phyloP scores from a whole-genome alignment of 2,113 vertebrate genomes.

The Dipodomys spectabilis region DNA sequence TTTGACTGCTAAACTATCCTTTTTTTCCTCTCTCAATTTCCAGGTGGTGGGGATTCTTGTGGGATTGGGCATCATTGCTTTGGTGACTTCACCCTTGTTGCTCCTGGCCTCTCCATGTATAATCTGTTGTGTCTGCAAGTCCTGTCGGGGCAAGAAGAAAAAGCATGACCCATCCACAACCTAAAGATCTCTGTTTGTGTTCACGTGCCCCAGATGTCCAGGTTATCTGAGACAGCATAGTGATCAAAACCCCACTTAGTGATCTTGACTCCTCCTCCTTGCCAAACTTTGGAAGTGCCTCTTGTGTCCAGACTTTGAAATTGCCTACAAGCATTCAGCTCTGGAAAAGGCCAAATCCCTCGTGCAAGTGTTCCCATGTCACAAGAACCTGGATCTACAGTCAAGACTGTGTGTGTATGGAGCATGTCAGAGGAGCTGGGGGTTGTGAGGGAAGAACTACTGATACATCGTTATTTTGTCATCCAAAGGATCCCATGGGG shows the following conservation, averaged over 20 bases:
- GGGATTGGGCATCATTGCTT: conserved; percentile 93
- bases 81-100: conserved; percentile 96
- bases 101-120: conserved; percentile 97
- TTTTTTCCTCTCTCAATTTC: conserved; percentile 50
- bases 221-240: conserved; percentile 74
- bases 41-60: conserved; percentile 97
- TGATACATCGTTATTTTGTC: background rate
- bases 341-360: conserved; percentile 17
- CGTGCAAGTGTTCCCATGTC: background rate
- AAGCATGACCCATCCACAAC: conserved; percentile 87
- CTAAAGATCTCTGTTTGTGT: conserved; percentile 73
- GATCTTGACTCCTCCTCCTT: conserved; percentile 75
- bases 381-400: background rate
- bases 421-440: conserved; percentile 9
- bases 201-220: background rate
- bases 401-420: conserved; percentile 25
- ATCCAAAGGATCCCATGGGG: background rate
- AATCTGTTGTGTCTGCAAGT: conserved; percentile 96
- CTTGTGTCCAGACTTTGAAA: conserved; percentile 82
- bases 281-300: conserved; percentile 88
- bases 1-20: background rate
- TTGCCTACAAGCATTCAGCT: conserved; percentile 53
- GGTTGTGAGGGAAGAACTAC: background rate
- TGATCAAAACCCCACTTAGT: conserved; percentile 75
- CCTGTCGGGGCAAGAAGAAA: conserved; percentile 92